Evolutionary conservation across 2,888 invertebrate genomes (phyloP), one percentile per base, ranked within the genome.

Genomic region (Euzophera pinguis): DNA sequence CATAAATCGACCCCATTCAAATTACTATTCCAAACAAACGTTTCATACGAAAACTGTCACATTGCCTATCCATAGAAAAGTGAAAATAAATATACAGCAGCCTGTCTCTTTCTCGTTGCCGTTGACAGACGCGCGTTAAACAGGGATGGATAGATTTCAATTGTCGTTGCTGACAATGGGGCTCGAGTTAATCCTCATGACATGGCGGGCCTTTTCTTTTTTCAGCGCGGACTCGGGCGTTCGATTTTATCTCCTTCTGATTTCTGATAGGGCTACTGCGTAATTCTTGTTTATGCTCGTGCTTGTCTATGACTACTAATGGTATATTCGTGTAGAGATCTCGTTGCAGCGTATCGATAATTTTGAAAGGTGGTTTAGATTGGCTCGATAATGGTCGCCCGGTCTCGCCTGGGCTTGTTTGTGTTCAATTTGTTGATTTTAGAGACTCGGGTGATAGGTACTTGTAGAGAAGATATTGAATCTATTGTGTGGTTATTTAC

Each of bases 21-120:
- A 63, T 57, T 42, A 27, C 72, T 74, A 78, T 70, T 75, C 72
- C 84, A 87, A 86, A 88, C 88, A 88, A 85, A 87, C 83, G 84
- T 82, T 81, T 82, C 84, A 84, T 81, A 84, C 75, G 78, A 82
- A 81, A 85, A 82, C 87, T 89, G 89, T 88, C 87, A 86, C 85
- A 87, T 87, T 83, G 76, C 74, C 73, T 62, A 69, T 65, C 75
- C 71, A 82, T 85, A 81, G 81, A 82, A 83, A 83, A 86, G 82
- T 81, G 82, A 84, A 83, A 87, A 85, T 81, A 84, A 81, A 86
- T 81, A 81, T 76, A 78, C 67, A 59, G 63, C 65, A 69, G 65
- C 64, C 76, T 63, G 71, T 83, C 87, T 71, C 84, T 60, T 62
- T 85, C 74, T 7, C 54, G 52, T 49, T 60, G 43, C 52, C 34